Percentiles rank a stretch among this genome's conserved stretches.
Evolutionary conservation across 2,888 invertebrate genomes (phyloP).

Genomic region (Reticulitermes lucifugus): DNA sequence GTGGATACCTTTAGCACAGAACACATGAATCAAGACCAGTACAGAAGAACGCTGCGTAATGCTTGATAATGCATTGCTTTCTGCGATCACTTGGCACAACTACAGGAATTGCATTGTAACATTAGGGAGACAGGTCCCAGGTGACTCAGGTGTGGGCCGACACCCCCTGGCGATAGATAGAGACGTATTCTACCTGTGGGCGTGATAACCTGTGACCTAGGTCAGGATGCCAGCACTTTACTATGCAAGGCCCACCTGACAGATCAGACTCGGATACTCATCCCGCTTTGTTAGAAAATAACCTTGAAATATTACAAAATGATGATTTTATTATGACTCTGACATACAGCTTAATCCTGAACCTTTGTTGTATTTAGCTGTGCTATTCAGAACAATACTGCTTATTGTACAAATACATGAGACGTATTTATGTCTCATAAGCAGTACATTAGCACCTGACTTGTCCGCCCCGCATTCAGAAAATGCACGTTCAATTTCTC

Average conservation of each 20-base stretch:
- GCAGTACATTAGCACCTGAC: no score
- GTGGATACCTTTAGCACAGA: no score
- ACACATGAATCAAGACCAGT: no score
- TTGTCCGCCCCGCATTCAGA: no score
- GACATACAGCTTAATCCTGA: conserved; percentile 4
- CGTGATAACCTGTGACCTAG: conserved; percentile 21
- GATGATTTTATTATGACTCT: conserved; percentile 9
- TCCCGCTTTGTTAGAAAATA: conserved; percentile 17
- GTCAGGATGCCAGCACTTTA: conserved; percentile 8
- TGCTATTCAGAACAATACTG: not conserved
- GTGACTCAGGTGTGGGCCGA: not conserved
- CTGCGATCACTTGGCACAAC: not conserved
- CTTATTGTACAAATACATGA: conserved; percentile 5
- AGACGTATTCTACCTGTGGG: conserved; percentile 27
- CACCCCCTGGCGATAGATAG: conserved; percentile 6
- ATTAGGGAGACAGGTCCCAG: not conserved
- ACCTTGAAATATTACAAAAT: not conserved
- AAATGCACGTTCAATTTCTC: no score
- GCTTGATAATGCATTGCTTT: not conserved
- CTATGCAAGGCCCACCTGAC: not conserved
- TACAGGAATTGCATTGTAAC: not conserved
- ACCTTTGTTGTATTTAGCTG: not conserved
- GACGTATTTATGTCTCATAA: not conserved
- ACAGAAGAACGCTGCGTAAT: no score
- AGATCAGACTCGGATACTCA: not conserved